phyloP scores from a whole-genome alignment of 2,888 invertebrate species.

The Hirtodrosophila alboralis region DNA sequence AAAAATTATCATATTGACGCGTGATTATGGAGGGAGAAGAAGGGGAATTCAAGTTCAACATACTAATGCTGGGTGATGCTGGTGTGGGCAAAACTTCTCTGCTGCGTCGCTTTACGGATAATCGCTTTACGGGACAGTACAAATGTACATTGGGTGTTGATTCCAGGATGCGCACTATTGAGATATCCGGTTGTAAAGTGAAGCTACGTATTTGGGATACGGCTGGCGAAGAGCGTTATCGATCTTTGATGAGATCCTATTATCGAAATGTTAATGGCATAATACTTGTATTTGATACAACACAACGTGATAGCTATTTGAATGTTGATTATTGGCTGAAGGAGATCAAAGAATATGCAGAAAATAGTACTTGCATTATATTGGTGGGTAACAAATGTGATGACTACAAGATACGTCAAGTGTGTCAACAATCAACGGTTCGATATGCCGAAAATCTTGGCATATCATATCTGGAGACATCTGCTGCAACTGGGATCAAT shows the following conservation, averaged over 20 bases:
- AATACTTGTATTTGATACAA: conserved; percentile 98
- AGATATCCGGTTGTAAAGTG: conserved; percentile 97
- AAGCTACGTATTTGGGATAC: conserved; percentile 98
- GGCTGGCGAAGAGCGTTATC: conserved; percentile 96
- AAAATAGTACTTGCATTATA: conserved; percentile 98
- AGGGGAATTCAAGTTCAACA: conserved; percentile 88
- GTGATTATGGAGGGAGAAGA: too few species aligned
- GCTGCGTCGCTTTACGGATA: conserved; percentile 99
- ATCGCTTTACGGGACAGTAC: conserved; percentile 99
- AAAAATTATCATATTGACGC: too few species aligned
- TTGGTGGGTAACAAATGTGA: conserved; percentile 99
- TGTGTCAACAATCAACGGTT: conserved; percentile 97
- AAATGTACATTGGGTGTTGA: conserved; percentile 99
- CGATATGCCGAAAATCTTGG: conserved; percentile 98
- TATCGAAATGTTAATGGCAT: conserved; percentile 98
- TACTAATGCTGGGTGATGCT: conserved; percentile 99
- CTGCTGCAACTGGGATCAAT: conserved; percentile 99
- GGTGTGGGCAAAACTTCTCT: conserved; percentile 98
- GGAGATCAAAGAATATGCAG: conserved; percentile 97
- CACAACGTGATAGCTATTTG: conserved; percentile 97
- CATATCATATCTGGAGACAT: conserved; percentile 95
- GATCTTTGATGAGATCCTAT: conserved; percentile 97
- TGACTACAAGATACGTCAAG: conserved; percentile 97
- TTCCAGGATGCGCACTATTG: conserved; percentile 99
- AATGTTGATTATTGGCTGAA: conserved; percentile 99